Evolutionary conservation across 2,888 invertebrate species (phyloP), one percentile per base, ranked within the genome.

Genomic region (Dysmachus trigonus): DNA sequence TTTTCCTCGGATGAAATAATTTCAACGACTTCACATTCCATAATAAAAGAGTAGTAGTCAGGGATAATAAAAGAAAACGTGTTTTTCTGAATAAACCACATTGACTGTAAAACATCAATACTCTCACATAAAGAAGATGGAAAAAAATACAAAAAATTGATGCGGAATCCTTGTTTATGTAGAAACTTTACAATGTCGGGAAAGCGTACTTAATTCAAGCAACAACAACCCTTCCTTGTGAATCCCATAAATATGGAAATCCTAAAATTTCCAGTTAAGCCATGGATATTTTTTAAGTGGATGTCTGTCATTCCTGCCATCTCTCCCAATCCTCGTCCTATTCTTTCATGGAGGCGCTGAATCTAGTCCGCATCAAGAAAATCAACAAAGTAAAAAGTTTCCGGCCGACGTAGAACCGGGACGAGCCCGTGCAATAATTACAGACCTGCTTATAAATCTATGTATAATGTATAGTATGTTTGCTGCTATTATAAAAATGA

Each of bases 171-270:
- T 51, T 51, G 51, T 51, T 62, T 27, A 62, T 27, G 62, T 62
- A 22, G 7, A 27, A 62, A 13, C 27, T 62, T 27, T 62, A 62
- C 10, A 62, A 18, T 62, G 62, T 8, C 22, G 38, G 38, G 22
- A 33, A 76, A 76, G 35, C 74, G 74, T 76, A 38, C 38, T 76
- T 35, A 76, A 35, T 35, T 41, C 38, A 38, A 13, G 38, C 76
- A 76, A 76, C 35, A 76, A 76, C 35, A 33, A 73, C 31, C 22
- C 35, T 31, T 38, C 33, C 1, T 41, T 13, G 18, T 33, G 38
- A 76, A 76, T 76, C 38, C 38, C 35, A 76, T 76, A 76, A 76
- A 76, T 76, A 76, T 76, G 76, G 76, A 38, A 76, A 76, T 76
- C 76, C 22, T 33, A 10, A 76, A 76, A 76, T 76, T 76, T 22